These are phyloP conservation scores for Micropterix aruncella DNA, from an alignment of 2,888 invertebrate species.

Conservation along the genomic window DNA sequence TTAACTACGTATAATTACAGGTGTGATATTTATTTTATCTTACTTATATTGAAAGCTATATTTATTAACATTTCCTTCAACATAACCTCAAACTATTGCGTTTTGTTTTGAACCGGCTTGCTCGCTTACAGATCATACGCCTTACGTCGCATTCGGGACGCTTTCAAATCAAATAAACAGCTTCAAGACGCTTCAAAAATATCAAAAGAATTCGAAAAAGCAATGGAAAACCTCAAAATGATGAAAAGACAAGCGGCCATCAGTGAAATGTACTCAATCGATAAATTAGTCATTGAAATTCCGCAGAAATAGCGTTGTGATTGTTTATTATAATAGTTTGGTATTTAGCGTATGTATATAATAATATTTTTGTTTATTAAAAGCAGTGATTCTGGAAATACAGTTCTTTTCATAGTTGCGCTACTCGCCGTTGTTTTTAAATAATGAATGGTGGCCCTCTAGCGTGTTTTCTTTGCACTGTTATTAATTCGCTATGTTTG, in stretches of 20 bases:
- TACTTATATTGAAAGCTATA: background rate
- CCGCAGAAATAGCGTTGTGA: background rate
- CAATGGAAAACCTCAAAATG: background rate
- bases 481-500: no score
- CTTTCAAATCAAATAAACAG: background rate
- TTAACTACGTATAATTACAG: background rate
- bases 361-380: no score
- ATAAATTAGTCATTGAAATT: background rate
- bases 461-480: no score
- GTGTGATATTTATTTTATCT: background rate
- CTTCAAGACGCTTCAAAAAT: background rate
- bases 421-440: no score
- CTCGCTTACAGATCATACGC: background rate
- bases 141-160: background rate
- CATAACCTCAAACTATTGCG: background rate
- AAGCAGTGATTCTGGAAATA: no score
- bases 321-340: no score
- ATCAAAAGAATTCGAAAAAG: background rate
- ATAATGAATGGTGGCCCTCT: no score
- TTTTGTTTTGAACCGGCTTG: no score
- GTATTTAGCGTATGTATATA: no score
- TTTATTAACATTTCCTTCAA: background rate
- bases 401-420: no score
- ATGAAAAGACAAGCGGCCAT: background rate
- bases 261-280: background rate